Evolutionary conservation across 2,797 vertebrate species (phyloP).

Genomic region (Girardinus metallicus): DNA sequence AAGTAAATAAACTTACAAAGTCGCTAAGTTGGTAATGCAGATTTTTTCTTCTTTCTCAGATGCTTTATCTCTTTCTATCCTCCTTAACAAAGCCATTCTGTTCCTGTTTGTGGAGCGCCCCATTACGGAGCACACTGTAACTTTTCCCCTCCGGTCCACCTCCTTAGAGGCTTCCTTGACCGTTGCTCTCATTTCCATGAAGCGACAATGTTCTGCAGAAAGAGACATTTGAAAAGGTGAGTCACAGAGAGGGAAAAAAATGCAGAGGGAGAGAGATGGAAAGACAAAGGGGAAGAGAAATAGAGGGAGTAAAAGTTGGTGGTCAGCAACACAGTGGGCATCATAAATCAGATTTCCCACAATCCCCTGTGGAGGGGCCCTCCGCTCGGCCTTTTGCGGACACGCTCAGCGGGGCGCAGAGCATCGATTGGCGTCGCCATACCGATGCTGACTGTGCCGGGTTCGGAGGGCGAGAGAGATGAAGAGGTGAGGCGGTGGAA

Average conservation of each 20-base stretch:
- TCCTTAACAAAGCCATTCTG: constrained; percentile 45
- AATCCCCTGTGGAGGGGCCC: constrained; percentile 84
- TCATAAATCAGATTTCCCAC: constrained; percentile 89
- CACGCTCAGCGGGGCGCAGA: constrained; percentile 83
- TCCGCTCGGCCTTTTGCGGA: constrained; percentile 78
- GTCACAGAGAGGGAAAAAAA: constrained; percentile 36
- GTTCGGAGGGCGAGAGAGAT: constrained; percentile 74
- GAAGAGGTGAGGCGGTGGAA: constrained; percentile 48
- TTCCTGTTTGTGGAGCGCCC: constrained; percentile 12
- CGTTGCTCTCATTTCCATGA: constrained; percentile 39
- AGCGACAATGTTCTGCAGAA: constrained; percentile 9
- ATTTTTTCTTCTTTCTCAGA: constrained; percentile 38
- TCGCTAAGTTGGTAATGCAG: neutral
- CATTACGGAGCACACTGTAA: neutral
- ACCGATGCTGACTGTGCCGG: constrained; percentile 81
- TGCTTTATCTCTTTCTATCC: constrained; percentile 47
- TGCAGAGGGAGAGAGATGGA: constrained; percentile 41
- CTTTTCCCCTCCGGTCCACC: neutral
- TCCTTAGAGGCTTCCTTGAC: constrained; percentile 10
- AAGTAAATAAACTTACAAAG: neutral
- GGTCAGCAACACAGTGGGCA: constrained; percentile 83
- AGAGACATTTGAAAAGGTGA: constrained; percentile 52
- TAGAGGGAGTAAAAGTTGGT: constrained; percentile 74
- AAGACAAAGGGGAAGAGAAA: constrained; percentile 52
- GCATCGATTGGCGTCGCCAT: constrained; percentile 85